Base-by-base conservation (phyloP, 2,113 vertebrate genomes). In the Trogon surrucura region DNA sequence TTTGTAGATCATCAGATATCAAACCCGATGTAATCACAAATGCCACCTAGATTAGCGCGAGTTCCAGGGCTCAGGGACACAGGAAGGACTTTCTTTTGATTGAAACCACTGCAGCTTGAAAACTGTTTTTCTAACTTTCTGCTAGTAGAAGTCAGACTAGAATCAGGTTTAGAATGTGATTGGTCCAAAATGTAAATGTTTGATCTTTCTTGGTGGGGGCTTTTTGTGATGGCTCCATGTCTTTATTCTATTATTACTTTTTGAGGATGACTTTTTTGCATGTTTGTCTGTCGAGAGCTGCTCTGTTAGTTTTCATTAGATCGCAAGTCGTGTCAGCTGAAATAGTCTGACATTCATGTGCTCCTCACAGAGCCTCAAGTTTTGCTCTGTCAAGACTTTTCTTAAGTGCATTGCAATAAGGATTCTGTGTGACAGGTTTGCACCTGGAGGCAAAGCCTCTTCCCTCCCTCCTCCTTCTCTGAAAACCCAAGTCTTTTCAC, bases 331-430 rank as follows among this genome's bases (percentile, higher is more conserved):
- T 13, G 54, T 60, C 89, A 72, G 65, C 65, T 77, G 86, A 53
- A 87, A 62, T 83, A 88, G 50, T 65, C 66, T 85, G 78, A 67
- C 60, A 69, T 90, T 96, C 62, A 73, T 56, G 94, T 86, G 91
- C 86, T 90, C 50, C 85, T 79, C 93, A 72, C 93, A 95, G 85
- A 91, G 51, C 79, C 79, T 85, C 34, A 77, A 80, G 69, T 97
- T 97, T 95, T 95, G 89, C 84, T 97, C 93, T 93, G 83, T 91
- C 89, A 94, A 97, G 95, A 94, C 67, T 96, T 94, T 88, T 38
- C 89, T 92, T 58, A 95, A 97, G 94, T 58, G 81, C 73, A 23
- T 44, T 82, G 70, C 91, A 94, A 95, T 94, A 96, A 95, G 50
- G 61, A 89, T 98, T 96, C 91, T 21, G 1, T 80, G 71, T 96